These are phyloP conservation scores for Synanthedon vespiformis DNA, from an alignment of 2,888 invertebrate species.

Conservation along the genomic window DNA sequence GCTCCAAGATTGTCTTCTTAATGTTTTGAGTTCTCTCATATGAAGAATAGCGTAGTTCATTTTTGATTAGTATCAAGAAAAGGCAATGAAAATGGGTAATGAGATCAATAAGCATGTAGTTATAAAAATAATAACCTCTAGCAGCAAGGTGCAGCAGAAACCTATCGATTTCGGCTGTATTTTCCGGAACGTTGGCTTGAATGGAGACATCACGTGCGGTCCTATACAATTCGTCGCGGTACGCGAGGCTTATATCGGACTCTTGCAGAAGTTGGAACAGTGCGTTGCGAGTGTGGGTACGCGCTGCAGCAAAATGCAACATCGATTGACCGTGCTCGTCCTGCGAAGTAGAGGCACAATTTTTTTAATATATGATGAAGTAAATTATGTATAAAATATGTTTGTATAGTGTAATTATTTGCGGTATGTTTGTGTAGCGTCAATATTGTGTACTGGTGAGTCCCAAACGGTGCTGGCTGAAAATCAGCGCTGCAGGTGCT, in stretches of 20 bases:
- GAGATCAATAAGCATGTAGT: no score
- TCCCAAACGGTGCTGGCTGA: no score
- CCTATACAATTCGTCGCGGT: conserved; percentile 86
- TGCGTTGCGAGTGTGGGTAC: conserved; percentile 84
- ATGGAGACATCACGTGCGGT: conserved; percentile 89
- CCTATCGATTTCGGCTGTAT: conserved; percentile 84
- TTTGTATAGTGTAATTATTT: no score
- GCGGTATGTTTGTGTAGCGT: no score
- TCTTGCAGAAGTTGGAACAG: conserved; percentile 85
- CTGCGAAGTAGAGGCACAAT: conserved; percentile 34
- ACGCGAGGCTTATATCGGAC: conserved; percentile 82
- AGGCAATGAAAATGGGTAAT: not conserved
- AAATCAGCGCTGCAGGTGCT: no score
- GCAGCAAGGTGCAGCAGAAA: conserved; percentile 83
- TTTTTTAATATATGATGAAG: no score
- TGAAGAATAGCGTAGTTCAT: no score
- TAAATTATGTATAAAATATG: no score
- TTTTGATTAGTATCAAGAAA: no score
- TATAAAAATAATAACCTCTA: conserved; percentile 65
- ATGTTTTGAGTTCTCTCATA: no score
- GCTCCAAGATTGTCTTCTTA: no score
- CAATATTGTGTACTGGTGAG: no score
- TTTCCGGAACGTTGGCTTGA: conserved; percentile 81
- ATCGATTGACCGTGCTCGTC: conserved; percentile 92
- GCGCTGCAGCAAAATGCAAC: conserved; percentile 88